Evolutionary conservation across 2,113 vertebrate genomes (phyloP).

Genomic region (Baryphthengus martii): DNA sequence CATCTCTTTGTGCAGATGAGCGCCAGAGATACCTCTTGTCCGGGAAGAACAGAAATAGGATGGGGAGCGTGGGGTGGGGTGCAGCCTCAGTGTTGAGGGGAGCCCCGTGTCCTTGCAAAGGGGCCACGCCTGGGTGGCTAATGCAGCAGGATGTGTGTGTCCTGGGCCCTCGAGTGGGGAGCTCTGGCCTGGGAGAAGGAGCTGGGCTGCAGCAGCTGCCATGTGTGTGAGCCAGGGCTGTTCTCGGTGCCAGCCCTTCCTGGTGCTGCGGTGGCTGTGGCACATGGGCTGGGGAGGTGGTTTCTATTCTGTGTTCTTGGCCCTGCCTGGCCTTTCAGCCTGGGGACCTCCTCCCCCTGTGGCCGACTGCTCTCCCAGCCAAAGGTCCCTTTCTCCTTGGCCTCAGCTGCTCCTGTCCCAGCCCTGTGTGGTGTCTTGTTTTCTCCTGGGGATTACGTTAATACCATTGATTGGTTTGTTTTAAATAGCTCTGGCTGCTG

Average conservation of each 20-base stretch:
- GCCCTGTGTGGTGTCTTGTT: slow-evolving; percentile 42
- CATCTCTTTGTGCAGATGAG: neutral
- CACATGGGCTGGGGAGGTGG: rapidly evolving
- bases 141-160: rapidly evolving
- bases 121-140: neutral
- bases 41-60: neutral
- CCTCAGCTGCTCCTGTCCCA: slow-evolving; percentile 20
- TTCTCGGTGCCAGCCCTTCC: neutral
- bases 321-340: neutral
- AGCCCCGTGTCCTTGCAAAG: neutral
- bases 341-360: rapidly evolving
- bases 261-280: rapidly evolving
- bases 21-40: neutral
- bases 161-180: rapidly evolving
- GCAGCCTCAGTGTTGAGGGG: neutral
- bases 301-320: neutral
- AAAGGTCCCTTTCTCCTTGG: slow-evolving; percentile 57
- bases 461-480: slow-evolving; percentile 67
- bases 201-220: neutral
- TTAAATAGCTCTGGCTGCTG: slow-evolving; percentile 63
- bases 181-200: neutral
- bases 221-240: rapidly evolving
- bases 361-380: neutral
- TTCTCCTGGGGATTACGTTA: slow-evolving; percentile 60
- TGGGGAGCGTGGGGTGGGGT: neutral